Percentiles rank a stretch among this genome's conserved stretches.
Evolutionary conservation across 2,113 vertebrate species (phyloP).

Genomic region (Geothlypis trichas): DNA sequence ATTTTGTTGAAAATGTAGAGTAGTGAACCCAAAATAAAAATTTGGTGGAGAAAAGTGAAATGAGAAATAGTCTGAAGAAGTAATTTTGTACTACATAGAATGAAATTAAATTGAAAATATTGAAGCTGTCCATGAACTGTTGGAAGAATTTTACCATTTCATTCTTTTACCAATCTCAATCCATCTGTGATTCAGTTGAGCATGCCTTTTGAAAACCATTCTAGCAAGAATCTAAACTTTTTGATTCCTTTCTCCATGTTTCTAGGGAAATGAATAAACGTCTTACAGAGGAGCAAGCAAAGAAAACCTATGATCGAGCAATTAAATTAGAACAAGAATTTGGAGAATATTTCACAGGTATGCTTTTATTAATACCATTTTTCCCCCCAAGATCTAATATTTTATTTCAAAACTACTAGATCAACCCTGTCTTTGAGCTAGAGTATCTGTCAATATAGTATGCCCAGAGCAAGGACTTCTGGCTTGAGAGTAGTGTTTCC

Average conservation of each 20-base stretch:
- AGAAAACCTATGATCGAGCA: conserved; percentile 92
- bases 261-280: conserved; percentile 97
- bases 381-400: not conserved
- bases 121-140: not conserved
- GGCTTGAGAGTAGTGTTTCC: not conserved
- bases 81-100: not conserved
- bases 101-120: not conserved
- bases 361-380: not conserved
- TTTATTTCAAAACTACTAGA: not conserved
- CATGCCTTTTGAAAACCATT: not conserved
- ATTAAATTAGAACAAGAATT: conserved; percentile 98
- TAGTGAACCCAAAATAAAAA: not conserved
- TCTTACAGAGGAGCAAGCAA: conserved; percentile 95
- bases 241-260: not conserved
- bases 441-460: not conserved
- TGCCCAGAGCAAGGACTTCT: not conserved
- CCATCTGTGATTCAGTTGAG: not conserved
- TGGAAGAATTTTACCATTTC: not conserved
- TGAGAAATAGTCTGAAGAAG: not conserved
- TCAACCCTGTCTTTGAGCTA: not conserved
- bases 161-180: not conserved
- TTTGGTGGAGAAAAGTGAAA: not conserved
- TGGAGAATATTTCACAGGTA: conserved; percentile 98
- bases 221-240: not conserved
- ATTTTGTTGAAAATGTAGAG: not conserved